Evolutionary conservation across 2,888 invertebrate genomes (phyloP), one percentile per base, ranked within the genome.

Genomic region (Drosophila lutescens): DNA sequence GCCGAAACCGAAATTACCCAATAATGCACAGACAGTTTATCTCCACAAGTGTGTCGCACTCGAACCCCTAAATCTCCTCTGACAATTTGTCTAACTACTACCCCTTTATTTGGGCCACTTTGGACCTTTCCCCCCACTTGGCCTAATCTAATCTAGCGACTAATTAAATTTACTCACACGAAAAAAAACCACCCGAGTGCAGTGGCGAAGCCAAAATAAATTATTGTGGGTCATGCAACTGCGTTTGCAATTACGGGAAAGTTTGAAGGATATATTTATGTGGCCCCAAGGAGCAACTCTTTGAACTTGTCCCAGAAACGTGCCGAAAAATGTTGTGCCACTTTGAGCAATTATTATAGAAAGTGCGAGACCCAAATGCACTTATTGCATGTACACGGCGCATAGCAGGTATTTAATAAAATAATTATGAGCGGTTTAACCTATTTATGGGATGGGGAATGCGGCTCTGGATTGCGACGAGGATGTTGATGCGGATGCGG

Each of bases 231-330:
- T 68, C 70, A 68, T 69, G 70, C 70, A 70, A 69, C 12, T 47
- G 68, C 58, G 59, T 46, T 62, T 23, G 62, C 59, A 67, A 60
- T 60, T 44, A 55, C 74, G 12, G 36, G 49, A 12, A 53, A 60
- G 44, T 40, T 53, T 53, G 47, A 34, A 56, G 49, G 41, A 53
- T 60, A 43, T 34, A 49, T 60, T 70, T 71, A 61, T 56, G 63
- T 56, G 46, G 43, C 57, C 61, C 71, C 71, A 56, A 47, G 47
- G 44, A 53, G 59, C 62, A 20, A 62, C 79, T 55, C 82, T 82
- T 79, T 82, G 82, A 82, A 82, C 82, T 82, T 82, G 82, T 74
- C 77, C 82, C 82, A 87, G 46, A 83, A 86, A 78, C 78, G 66
- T 68, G 61, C 50, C 51, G 59, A 73, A 74, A 53, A 44, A 23